Conservation (phyloP, 2,888 invertebrate genomes). For the Slavum lentiscoides region DNA sequence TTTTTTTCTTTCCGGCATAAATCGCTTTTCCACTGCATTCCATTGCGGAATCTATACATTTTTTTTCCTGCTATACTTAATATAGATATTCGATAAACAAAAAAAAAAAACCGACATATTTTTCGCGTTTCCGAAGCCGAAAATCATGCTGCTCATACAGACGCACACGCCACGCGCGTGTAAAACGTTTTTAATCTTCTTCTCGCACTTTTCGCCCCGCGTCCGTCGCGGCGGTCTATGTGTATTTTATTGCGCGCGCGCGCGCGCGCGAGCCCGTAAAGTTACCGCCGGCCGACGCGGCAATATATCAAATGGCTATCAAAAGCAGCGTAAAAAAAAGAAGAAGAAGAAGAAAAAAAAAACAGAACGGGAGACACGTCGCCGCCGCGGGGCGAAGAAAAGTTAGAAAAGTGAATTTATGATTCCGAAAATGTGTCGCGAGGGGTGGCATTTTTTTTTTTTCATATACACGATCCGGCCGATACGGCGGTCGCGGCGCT, state of each 20-base stretch:
- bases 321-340: constrained; percentile 44
- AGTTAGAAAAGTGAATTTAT: constrained; percentile 52
- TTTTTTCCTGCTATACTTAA: no score
- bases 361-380: constrained; percentile 20
- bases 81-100: no score
- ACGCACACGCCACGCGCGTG: no score
- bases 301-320: constrained; percentile 49
- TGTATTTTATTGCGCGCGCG: neutral
- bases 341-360: no score
- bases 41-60: no score
- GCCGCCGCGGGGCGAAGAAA: constrained; percentile 19
- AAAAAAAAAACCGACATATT: no score
- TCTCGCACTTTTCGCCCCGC: neutral
- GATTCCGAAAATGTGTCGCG: constrained; percentile 50
- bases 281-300: constrained; percentile 12
- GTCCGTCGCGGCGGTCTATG: neutral
- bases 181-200: neutral
- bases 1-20: no score
- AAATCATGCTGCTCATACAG: no score
- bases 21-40: no score
- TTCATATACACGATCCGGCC: constrained; percentile 18
- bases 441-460: constrained; percentile 26
- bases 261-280: constrained; percentile 1
- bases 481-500: constrained; percentile 35
- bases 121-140: no score